phyloP scores from a whole-genome alignment of 2,113 vertebrate genomes.

The Grallaria varia region DNA sequence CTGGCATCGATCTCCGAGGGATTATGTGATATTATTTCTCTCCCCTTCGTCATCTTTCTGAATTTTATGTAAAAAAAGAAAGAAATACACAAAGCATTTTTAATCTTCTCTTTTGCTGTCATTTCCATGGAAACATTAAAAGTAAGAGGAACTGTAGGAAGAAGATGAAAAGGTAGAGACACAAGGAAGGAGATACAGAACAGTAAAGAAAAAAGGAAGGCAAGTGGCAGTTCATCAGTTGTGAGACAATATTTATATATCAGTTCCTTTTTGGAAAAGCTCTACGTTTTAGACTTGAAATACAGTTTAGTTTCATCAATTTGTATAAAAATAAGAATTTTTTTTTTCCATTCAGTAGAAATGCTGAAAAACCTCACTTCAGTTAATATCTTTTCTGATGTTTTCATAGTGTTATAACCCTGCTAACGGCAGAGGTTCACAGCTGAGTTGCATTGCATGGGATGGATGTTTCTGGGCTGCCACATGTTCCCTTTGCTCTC shows the following conservation, averaged over 20 bases:
- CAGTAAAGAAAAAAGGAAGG: not conserved
- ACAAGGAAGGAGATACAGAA: not conserved
- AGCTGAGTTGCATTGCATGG: not conserved
- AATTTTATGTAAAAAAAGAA: not conserved
- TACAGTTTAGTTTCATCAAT: not conserved
- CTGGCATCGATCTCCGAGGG: not conserved
- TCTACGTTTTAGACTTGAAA: not conserved
- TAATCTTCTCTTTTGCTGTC: constrained; percentile 25
- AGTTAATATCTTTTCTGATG: not conserved
- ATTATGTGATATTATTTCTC: not conserved
- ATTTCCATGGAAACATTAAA: constrained; percentile 62
- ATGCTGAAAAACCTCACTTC: not conserved
- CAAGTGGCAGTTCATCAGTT: not conserved
- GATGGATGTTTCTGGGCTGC: not conserved
- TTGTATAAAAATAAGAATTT: not conserved
- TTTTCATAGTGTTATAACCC: not conserved
- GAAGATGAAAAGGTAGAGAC: constrained; percentile 24
- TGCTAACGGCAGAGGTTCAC: not conserved
- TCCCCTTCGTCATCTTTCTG: not conserved
- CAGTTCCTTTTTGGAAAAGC: not conserved
- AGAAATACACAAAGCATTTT: not conserved
- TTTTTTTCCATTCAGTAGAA: not conserved
- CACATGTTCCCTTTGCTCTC: not conserved
- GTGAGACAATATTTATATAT: not conserved
- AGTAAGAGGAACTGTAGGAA: constrained; percentile 26